Evolutionary conservation across 2,113 vertebrate species (phyloP).

Genomic region (Campylomormyrus tamandua): DNA sequence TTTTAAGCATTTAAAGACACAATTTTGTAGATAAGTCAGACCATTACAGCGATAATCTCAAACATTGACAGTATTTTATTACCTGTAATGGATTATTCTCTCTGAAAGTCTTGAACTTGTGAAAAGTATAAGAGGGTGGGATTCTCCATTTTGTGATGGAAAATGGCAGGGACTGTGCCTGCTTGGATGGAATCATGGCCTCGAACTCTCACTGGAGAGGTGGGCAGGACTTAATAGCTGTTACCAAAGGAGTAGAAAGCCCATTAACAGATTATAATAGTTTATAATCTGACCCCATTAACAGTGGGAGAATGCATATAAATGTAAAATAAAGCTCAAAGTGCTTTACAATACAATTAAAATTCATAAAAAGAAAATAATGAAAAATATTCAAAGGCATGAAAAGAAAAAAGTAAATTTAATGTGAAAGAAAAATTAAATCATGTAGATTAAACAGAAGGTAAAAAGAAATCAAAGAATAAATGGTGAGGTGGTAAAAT

Average conservation of each 20-base stretch:
- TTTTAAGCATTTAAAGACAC: neutral
- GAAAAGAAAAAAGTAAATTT: neutral
- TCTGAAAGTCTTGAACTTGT: neutral
- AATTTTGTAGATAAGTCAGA: neutral
- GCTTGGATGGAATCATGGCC: neutral
- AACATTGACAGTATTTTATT: constrained; percentile 1
- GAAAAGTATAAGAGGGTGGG: neutral
- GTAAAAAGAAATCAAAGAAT: neutral
- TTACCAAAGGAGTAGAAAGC: neutral
- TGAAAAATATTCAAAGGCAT: neutral
- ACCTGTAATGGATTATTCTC: neutral
- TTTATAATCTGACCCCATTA: neutral
- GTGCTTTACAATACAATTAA: neutral
- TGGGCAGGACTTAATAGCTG: neutral
- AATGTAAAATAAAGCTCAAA: neutral
- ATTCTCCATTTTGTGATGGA: neutral
- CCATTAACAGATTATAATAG: neutral
- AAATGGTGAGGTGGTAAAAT: neutral
- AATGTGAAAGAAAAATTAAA: neutral
- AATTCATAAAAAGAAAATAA: neutral
- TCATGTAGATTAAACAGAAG: neutral
- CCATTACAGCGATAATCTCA: neutral
- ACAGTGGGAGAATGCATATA: neutral
- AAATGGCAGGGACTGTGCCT: neutral
- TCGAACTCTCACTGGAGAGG: neutral